Evolutionary conservation across 2,113 vertebrate species (phyloP).

Genomic region (Microcebus jonahi): DNA sequence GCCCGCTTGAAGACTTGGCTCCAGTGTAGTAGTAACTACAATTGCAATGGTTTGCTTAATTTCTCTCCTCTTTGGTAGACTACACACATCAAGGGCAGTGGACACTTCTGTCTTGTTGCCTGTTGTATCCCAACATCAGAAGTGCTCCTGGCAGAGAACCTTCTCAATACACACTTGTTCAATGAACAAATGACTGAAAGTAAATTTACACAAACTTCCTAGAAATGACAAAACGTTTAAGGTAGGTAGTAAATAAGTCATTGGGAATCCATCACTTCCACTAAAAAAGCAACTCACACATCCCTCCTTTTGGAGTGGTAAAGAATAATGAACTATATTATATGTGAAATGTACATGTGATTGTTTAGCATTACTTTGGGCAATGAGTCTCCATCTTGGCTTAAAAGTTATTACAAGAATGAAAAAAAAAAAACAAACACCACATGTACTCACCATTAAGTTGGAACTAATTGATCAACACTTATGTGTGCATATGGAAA

Average conservation of each 20-base stretch:
- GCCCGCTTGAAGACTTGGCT: background rate
- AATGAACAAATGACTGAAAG: background rate
- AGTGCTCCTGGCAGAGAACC: background rate
- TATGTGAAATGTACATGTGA: background rate
- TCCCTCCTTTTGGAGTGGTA: background rate
- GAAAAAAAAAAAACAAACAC: too few relatives aligned
- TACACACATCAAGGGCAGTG: background rate
- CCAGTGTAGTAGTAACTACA: background rate
- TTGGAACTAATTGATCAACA: too few relatives aligned
- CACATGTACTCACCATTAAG: too few relatives aligned
- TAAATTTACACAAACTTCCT: background rate
- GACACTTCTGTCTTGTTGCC: background rate
- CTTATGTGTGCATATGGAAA: too few relatives aligned
- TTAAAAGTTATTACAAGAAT: background rate
- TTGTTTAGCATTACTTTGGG: background rate
- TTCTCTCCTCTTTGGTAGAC: background rate
- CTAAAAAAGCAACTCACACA: conserved; percentile 14
- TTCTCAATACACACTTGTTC: background rate
- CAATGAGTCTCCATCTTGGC: background rate
- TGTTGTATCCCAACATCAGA: background rate
- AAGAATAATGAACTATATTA: background rate
- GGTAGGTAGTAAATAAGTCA: background rate
- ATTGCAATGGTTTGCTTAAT: background rate
- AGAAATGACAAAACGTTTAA: background rate
- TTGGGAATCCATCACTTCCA: background rate